These are phyloP conservation scores for Luidia sarsii DNA, from an alignment of 53 echinoderm and acorn worm genomes.

Conservation along the genomic window DNA sequence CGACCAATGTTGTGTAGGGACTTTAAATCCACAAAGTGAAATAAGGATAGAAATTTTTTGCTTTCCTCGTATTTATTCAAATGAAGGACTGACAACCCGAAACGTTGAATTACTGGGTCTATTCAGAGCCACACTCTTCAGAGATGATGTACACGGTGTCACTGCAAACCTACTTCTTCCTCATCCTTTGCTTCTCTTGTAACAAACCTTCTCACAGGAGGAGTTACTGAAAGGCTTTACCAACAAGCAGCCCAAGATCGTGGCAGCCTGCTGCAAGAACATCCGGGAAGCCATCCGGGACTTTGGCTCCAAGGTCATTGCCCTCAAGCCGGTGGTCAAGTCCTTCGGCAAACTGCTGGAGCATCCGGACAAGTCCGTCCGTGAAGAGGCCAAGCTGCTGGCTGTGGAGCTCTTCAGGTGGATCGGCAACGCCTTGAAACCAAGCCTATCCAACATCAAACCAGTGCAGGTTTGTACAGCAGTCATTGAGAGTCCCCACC, in stretches of 20 bases:
- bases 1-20: no score
- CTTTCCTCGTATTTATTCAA: neutral
- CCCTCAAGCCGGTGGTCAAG: slow-evolving; percentile 86
- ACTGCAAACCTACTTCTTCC: neutral
- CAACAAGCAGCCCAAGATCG: slow-evolving; percentile 96
- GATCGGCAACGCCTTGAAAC: slow-evolving; percentile 87
- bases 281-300: slow-evolving; percentile 75
- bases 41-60: no score
- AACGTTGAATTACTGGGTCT: no score
- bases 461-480: slow-evolving; percentile 74
- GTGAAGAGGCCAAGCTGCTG: slow-evolving; percentile 83
- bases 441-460: slow-evolving; percentile 84
- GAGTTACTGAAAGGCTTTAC: slow-evolving; percentile 87
- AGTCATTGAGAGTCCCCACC: no score
- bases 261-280: slow-evolving; percentile 77
- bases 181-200: neutral
- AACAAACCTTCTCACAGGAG: slow-evolving; percentile 87
- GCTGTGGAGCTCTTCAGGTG: slow-evolving; percentile 81
- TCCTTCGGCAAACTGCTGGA: slow-evolving; percentile 78
- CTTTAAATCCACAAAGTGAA: no score
- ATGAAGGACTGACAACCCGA: no score
- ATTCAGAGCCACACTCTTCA: no score
- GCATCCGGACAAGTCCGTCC: slow-evolving; percentile 91
- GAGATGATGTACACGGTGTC: no score
- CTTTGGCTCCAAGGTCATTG: slow-evolving; percentile 89